Percentiles rank a stretch among this genome's conserved stretches.
Conservation (phyloP, 2,888 invertebrate genomes). For the Nudaria mundana region DNA sequence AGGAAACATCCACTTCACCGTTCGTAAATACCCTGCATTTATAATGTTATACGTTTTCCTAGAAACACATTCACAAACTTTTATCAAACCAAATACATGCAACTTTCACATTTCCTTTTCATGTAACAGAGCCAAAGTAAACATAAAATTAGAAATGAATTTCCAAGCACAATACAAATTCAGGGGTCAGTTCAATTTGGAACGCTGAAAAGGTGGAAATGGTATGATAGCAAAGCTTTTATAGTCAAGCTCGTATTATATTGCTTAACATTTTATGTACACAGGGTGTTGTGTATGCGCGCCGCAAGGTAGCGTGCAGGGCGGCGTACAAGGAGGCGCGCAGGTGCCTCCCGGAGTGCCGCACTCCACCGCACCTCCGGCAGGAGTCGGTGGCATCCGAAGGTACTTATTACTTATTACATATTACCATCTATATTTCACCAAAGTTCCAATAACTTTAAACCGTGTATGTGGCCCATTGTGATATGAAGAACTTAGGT, state of each 20-base stretch:
- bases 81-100: no score
- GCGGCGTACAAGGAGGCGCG: constrained; percentile 73
- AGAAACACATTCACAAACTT: no score
- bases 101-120: background rate
- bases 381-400: constrained; percentile 82
- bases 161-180: constrained; percentile 3
- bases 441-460: constrained; percentile 6
- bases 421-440: constrained; percentile 7
- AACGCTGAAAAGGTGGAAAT: constrained; percentile 6
- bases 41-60: no score
- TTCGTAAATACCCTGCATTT: no score
- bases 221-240: constrained; percentile 5
- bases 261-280: constrained; percentile 32
- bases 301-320: constrained; percentile 82
- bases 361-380: constrained; percentile 75
- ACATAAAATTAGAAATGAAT: background rate
- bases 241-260: constrained; percentile 10
- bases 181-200: background rate
- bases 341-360: constrained; percentile 76
- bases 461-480: constrained; percentile 2
- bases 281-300: constrained; percentile 80
- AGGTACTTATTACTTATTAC: constrained; percentile 47
- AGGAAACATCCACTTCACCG: no score
- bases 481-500: no score
- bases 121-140: constrained; percentile 6